Base-by-base conservation (phyloP, 2,888 invertebrate species). In the Sturmia bella region DNA sequence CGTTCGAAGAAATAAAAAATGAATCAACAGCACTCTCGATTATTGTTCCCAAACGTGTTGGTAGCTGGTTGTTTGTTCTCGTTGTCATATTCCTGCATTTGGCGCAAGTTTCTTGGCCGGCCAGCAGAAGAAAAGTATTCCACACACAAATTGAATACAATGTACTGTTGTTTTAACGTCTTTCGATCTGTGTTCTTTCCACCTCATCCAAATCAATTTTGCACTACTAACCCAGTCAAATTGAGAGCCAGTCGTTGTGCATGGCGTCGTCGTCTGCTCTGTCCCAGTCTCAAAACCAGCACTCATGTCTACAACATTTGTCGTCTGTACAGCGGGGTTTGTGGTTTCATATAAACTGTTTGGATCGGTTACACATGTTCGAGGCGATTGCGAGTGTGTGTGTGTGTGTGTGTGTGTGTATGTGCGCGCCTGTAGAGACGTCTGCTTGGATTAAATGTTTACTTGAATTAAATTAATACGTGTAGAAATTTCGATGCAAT, bases 161-260 rank as follows among this genome's bases (percentile, higher is more conserved):
- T 61, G 43, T 68, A 68, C 75, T 59, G 61, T 48, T 76, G 43
- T 37, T 63, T 52, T 48, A 59, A 17, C 45, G 43, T 54, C 56
- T 48, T 39, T 63, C 48, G 56, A 63, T 69, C 56, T 70, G 48
- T 66, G 17, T 56, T 63, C 27, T 48, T 48, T 56, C 56, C 56
- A 64, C 45, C 48, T 77, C 56, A 63, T 77, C 69, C 77, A 41
- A 69, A 77, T 77, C 77, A 70, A 70, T 77, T 69, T 54, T 77
- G 77, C 77, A 70, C 77, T 77, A 77, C 77, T 77, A 77, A 77
- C 77, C 77, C 63, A 77, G 76, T 77, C 76, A 77, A 63, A 63
- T 69, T 66, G 54, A 69, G 76, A 77, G 77, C 63, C 56, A 56
- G 54, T 69, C 54, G 61, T 56, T 39, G 56, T 27, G n/a, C 37